A percentile compares a stretch with the other conserved stretches of the same genome.
These are phyloP conservation scores for Onychorhynchus coronatus DNA, from an alignment of 2,113 vertebrate species.

Conservation along the genomic window DNA sequence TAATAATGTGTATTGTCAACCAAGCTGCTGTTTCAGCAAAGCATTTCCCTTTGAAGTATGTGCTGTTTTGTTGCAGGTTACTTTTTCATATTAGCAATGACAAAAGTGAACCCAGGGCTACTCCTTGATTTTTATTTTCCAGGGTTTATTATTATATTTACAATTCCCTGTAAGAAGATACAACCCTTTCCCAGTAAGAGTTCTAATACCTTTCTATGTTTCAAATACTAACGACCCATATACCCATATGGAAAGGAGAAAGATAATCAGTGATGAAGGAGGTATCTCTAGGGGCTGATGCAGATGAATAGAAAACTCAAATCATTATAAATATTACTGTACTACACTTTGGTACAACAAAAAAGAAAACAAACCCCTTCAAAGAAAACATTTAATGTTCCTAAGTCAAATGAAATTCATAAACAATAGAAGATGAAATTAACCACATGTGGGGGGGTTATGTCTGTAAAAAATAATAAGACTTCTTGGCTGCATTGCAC, in stretches of 20 bases:
- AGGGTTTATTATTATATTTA: constrained; percentile 56
- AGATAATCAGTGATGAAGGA: not conserved
- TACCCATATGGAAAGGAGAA: constrained; percentile 10
- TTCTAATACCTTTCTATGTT: constrained; percentile 33
- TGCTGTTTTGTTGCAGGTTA: not conserved
- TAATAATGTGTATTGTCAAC: not conserved
- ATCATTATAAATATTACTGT: constrained; percentile 40
- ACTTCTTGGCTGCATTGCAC: constrained; percentile 58
- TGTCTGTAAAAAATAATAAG: constrained; percentile 60
- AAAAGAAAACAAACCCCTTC: not conserved
- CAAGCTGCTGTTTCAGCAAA: not conserved
- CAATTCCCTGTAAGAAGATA: constrained; percentile 65
- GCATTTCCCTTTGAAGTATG: not conserved
- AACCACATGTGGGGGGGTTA: constrained; percentile 22
- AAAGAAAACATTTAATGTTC: constrained; percentile 35
- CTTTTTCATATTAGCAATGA: not conserved
- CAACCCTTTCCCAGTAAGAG: constrained; percentile 30
- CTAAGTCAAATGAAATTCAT: constrained; percentile 46
- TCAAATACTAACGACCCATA: constrained; percentile 29
- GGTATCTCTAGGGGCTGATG: constrained; percentile 5
- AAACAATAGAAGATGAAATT: constrained; percentile 50
- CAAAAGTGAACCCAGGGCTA: constrained; percentile 43
- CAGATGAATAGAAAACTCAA: constrained; percentile 2
- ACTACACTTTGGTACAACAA: constrained; percentile 52
- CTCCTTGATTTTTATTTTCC: constrained; percentile 39